Conservation (phyloP, 2,113 vertebrate species). For the Pedionomus torquatus region DNA sequence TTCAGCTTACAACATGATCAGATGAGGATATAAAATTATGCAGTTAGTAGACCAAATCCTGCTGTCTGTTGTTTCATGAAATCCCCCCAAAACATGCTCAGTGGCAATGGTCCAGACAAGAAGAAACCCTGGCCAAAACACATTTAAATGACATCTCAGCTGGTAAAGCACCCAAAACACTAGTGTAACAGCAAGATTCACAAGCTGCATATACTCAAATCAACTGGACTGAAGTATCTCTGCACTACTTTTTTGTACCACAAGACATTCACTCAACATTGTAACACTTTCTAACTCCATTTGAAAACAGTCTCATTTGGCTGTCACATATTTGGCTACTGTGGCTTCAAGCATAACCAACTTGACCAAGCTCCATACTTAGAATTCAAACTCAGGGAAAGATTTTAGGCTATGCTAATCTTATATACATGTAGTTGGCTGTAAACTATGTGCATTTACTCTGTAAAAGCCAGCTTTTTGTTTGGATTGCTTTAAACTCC, state of each 20-base stretch:
- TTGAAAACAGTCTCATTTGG: neutral
- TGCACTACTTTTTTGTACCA: neutral
- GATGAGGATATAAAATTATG: neutral
- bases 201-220: neutral
- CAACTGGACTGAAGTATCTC: neutral
- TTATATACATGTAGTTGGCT: slow-evolving; percentile 67
- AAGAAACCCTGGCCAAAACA: neutral
- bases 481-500: slow-evolving; percentile 72
- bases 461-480: slow-evolving; percentile 68
- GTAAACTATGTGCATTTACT: slow-evolving; percentile 74
- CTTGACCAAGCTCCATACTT: neutral
- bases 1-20: neutral
- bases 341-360: neutral
- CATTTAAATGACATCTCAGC: neutral
- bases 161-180: neutral
- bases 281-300: neutral
- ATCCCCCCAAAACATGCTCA: neutral
- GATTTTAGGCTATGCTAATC: neutral
- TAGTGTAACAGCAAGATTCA: neutral
- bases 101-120: neutral
- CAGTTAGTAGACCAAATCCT: neutral
- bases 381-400: neutral
- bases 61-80: rapidly evolving
- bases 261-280: neutral
- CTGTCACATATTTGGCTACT: rapidly evolving